A percentile compares a stretch with the other conserved stretches of the same genome.
Evolutionary conservation across 1,140 invertebrate genomes (phyloP).

Genomic region (Papilio polyxenes): DNA sequence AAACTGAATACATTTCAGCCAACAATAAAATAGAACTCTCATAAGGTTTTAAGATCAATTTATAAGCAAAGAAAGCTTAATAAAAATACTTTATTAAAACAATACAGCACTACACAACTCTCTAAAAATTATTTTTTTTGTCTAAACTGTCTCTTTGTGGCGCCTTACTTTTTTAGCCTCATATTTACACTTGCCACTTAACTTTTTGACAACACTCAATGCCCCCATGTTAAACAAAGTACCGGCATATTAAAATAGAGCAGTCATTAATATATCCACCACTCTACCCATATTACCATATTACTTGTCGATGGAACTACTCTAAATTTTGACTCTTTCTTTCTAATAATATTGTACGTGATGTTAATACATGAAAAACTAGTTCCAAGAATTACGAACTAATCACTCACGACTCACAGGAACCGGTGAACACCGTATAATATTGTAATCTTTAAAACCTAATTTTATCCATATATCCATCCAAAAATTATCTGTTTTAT

Average conservation of each 20-base stretch:
- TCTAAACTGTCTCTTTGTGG: not conserved
- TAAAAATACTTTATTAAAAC: not conserved
- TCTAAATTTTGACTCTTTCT: no score
- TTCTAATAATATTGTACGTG: no score
- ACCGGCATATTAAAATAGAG: not conserved
- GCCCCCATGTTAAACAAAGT: slow-evolving; percentile 11
- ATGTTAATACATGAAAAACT: no score
- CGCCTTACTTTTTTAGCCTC: not conserved
- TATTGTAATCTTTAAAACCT: no score
- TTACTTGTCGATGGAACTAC: not conserved
- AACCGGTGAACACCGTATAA: no score
- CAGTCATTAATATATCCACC: not conserved
- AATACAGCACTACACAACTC: not conserved
- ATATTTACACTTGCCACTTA: slow-evolving; percentile 15
- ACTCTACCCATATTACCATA: not conserved
- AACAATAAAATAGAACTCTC: not conserved
- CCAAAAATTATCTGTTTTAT: not conserved
- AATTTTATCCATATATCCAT: not conserved
- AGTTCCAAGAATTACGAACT: no score
- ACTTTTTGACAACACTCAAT: slow-evolving; percentile 11
- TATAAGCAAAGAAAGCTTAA: no score
- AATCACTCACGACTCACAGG: no score
- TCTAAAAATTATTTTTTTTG: not conserved
- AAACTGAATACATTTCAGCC: not conserved
- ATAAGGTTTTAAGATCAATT: not conserved